Conservation (phyloP, 2,888 invertebrate species). For the Homarus gammarus region DNA sequence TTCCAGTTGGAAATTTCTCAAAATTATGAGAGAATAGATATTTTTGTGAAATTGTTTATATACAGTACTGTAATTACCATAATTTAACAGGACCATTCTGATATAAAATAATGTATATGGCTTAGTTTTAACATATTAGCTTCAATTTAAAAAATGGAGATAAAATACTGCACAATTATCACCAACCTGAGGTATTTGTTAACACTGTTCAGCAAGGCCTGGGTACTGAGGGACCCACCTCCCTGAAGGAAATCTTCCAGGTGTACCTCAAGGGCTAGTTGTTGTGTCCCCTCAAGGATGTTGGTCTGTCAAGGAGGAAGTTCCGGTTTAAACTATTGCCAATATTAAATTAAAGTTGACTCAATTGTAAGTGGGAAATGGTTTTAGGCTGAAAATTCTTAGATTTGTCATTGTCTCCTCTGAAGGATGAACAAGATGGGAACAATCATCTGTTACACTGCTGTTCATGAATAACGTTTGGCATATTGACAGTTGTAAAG, state of each 20-base stretch:
- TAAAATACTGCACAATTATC: neutral
- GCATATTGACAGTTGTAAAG: neutral
- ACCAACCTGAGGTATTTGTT: slow-evolving; percentile 44
- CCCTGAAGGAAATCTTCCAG: slow-evolving; percentile 5
- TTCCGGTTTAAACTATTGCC: too few species aligned
- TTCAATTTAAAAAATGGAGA: neutral
- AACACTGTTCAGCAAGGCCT: neutral
- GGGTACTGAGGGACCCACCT: neutral
- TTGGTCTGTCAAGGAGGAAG: slow-evolving; percentile 3
- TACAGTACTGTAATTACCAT: too few species aligned
- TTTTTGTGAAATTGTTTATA: too few species aligned
- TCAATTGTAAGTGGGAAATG: neutral
- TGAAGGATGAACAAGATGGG: neutral
- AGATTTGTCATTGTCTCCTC: neutral
- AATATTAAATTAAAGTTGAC: too few species aligned
- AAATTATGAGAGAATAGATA: too few species aligned
- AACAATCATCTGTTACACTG: neutral
- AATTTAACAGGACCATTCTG: too few species aligned
- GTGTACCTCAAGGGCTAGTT: slow-evolving; percentile 38
- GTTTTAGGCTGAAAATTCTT: neutral
- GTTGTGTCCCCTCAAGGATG: slow-evolving; percentile 36
- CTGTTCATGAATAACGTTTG: neutral
- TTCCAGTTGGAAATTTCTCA: too few species aligned
- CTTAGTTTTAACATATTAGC: neutral
- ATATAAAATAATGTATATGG: neutral